Evolutionary conservation across 2,797 vertebrate species (phyloP), one percentile per base, ranked within the genome.

Genomic region (Pantherophis vulpinus): DNA sequence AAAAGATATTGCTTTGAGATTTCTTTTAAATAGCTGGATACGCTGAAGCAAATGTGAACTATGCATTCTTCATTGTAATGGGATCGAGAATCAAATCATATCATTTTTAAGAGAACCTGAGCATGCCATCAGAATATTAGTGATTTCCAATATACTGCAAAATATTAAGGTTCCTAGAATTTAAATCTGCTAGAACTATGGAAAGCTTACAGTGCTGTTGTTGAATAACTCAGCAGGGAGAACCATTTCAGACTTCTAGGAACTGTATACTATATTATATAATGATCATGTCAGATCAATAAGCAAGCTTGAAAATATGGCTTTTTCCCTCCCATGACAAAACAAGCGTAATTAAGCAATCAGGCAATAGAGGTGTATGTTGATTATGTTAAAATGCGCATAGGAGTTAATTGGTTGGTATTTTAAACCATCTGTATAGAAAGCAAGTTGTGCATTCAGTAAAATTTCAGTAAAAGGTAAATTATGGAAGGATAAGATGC

Each of bases 301-400:
- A 97, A 96, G 87, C 55, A 94, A 95, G 94, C 42, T 96, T 94
- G 89, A 97, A 98, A 96, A 95, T 95, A 87, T 94, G 93, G 55
- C 79, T 91, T 94, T 47, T 93, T 94, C 92, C 63, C 23, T 18
- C 58, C 91, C 88, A 91, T 88, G 93, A 55, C 3, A 94, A 94
- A 95, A 83, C 90, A 96, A 95, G 88, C 86, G 92, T 96, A 97
- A 97, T 96, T 97, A 96, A 97, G 92, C 90, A 97, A 94, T 96
- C 95, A 97, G 95, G 88, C 88, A 96, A 92, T 95, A 91, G 83
- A 92, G 91, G 90, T 61, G 94, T 54, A 54, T 95, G 92, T 94
- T 79, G 95, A 97, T 97, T 97, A 96, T 96, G 93, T 95, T 93
- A 94, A 87, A 37, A 93, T 96, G 42, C 90, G 96, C 93, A 94